These are phyloP conservation scores for Haplochromis vanheusdeni DNA, from an alignment of 2,113 vertebrate genomes.

Conservation along the genomic window DNA sequence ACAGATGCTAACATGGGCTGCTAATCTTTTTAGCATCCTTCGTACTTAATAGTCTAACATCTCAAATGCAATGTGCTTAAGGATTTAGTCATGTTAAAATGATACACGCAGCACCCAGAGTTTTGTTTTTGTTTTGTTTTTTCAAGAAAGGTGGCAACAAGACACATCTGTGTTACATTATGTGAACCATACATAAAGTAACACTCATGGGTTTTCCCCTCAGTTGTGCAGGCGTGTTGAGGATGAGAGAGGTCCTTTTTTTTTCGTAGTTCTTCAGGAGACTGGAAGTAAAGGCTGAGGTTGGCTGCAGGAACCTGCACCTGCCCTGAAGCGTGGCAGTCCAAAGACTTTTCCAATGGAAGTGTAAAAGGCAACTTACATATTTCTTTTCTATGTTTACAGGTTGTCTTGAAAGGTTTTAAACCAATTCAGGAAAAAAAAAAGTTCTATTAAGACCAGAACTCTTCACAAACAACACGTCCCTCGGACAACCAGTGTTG, in stretches of 20 bases:
- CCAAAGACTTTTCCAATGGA: conserved; percentile 35
- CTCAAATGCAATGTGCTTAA: neutral
- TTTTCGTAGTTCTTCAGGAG: neutral
- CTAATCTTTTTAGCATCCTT: neutral
- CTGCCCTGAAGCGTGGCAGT: neutral
- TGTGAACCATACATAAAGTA: neutral
- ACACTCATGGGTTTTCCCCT: neutral
- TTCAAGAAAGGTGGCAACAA: neutral
- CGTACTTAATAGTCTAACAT: neutral
- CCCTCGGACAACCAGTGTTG: conserved; percentile 6
- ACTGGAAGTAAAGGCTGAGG: neutral
- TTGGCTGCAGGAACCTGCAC: neutral
- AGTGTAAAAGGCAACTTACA: conserved; percentile 39
- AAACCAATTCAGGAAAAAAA: neutral
- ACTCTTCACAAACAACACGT: neutral
- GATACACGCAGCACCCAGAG: neutral
- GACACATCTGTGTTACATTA: neutral
- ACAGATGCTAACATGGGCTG: neutral
- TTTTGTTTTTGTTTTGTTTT: neutral
- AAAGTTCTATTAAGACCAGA: neutral
- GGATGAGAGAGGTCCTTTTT: neutral
- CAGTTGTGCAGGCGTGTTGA: neutral
- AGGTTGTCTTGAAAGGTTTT: neutral
- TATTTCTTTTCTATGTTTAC: conserved; percentile 18
- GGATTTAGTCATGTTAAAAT: neutral